Evolutionary conservation across 2,113 vertebrate genomes (phyloP), one percentile per base, ranked within the genome.

Genomic region (Columba janthina): DNA sequence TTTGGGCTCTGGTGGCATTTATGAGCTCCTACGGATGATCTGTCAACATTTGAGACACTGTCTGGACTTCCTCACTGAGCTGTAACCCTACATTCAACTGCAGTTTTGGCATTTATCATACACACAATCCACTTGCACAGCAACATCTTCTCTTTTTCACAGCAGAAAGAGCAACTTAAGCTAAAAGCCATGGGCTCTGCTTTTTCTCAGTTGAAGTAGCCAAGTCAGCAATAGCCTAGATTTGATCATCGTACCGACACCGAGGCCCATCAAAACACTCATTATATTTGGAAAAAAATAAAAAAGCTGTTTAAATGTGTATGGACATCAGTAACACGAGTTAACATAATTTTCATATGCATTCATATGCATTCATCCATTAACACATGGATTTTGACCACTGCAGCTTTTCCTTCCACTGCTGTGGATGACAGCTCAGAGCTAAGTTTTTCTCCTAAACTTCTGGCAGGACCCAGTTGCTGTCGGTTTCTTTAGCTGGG

Each of bases 1-100:
- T 92, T 87, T 51, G 94, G 92, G 92, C 92, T 96, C 65, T 73
- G 40, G 70, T 85, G 80, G 93, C 88, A 96, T 95, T 96, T 94
- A 93, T 93, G 94, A 96, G 88, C 79, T 89, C 79, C 92, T 95
- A 78, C 73, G 92, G 80, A 83, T 66, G 92, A 80, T 93, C 90
- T 81, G 88, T 96, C 94, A 96, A 81, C 58, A 92, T 92, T 58
- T 92, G 86, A 93, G 90, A 75, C 54, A 46, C 31, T 50, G 86
- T 86, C 96, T 96, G 96, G 88, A 92, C 92, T 95, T 95, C 83
- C 84, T 96, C 93, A 96, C 19, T 0, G 53, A 92, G 79, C 71
- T 87, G 73, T 90, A 96, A 65, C 88, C 92, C 86, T 51, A 53
- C 6, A 2, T 88, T 95, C 91, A 91, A 29, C 92, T 84, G 85